A percentile compares a stretch with the other conserved stretches of the same genome.
These are phyloP conservation scores for Acromyrmex echinatior DNA, from an alignment of 1,140 invertebrate species.

Conservation along the genomic window DNA sequence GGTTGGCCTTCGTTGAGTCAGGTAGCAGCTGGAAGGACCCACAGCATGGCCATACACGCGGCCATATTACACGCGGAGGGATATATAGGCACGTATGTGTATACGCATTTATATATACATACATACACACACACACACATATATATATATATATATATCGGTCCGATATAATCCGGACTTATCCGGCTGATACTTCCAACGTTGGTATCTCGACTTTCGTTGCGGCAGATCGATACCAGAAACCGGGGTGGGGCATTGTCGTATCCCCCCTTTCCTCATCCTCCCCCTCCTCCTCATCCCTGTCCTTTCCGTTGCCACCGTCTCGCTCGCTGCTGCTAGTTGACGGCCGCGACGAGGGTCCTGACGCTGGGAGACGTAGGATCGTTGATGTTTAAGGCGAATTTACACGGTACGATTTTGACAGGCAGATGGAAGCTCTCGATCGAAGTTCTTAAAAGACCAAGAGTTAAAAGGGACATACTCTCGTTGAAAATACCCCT, in stretches of 20 bases:
- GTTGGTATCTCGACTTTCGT: constrained; percentile 78
- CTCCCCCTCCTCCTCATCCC: constrained; percentile 12
- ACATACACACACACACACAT: background rate
- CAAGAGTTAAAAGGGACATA: background rate
- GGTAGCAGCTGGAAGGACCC: constrained; percentile 61
- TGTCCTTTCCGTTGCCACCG: constrained; percentile 42
- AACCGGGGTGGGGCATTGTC: constrained; percentile 76
- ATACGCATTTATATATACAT: too few relatives aligned
- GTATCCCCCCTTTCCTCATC: constrained; percentile 50
- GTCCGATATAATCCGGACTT: constrained; percentile 72
- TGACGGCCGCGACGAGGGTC: constrained; percentile 75
- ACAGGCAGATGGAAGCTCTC: background rate
- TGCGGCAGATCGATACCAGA: constrained; percentile 79
- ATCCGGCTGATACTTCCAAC: constrained; percentile 77
- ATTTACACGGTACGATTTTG: constrained; percentile 40
- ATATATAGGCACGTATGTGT: background rate
- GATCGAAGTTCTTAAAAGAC: background rate
- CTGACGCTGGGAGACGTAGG: constrained; percentile 73
- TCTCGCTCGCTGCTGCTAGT: constrained; percentile 67
- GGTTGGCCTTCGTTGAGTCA: constrained; percentile 58
- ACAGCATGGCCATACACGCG: constrained; percentile 17
- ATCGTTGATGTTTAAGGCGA: constrained; percentile 66
- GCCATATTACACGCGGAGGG: constrained; percentile 42
- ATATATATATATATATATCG: background rate
- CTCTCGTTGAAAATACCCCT: background rate